These are phyloP conservation scores for Trochalopteron elliotii DNA, from an alignment of 2,113 vertebrate species.

Conservation along the genomic window DNA sequence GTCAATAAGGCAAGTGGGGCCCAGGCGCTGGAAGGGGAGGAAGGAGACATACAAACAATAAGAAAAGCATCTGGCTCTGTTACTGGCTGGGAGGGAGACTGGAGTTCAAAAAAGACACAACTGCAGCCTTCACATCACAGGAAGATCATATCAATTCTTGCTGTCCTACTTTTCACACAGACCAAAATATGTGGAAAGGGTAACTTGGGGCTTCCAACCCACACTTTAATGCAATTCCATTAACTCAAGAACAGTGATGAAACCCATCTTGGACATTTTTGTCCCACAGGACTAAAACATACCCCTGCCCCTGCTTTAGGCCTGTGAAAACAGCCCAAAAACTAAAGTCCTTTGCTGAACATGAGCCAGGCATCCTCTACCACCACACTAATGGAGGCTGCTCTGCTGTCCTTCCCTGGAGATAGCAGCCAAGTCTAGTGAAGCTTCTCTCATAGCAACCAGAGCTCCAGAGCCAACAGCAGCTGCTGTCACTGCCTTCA, in stretches of 20 bases:
- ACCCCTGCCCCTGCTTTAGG: not conserved
- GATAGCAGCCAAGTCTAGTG: conserved; percentile 82
- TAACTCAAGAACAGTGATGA: not conserved
- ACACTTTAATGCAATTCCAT: conserved; percentile 3
- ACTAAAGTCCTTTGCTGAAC: conserved; percentile 41
- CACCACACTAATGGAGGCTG: conserved; percentile 81
- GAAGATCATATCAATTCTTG: conserved; percentile 51
- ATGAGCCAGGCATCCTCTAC: conserved; percentile 69
- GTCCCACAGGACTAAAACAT: not conserved
- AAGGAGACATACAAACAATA: conserved; percentile 70
- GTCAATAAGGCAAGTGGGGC: conserved; percentile 69
- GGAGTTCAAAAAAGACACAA: conserved; percentile 46
- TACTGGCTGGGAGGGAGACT: conserved; percentile 59
- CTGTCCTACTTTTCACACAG: conserved; percentile 41
- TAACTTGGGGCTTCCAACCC: conserved; percentile 12
- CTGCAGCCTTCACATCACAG: conserved; percentile 41
- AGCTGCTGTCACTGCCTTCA: conserved; percentile 77
- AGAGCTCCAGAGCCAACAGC: conserved; percentile 78
- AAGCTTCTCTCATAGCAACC: conserved; percentile 87
- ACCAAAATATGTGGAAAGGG: conserved; percentile 29
- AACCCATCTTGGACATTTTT: not conserved
- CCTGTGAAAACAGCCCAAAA: conserved; percentile 11
- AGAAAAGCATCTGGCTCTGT: conserved; percentile 70
- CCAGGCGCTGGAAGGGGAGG: conserved; percentile 67
- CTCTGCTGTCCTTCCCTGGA: conserved; percentile 82